Evolutionary conservation across 2,113 vertebrate species (phyloP).

Genomic region (Paracanthobrama guichenoti): DNA sequence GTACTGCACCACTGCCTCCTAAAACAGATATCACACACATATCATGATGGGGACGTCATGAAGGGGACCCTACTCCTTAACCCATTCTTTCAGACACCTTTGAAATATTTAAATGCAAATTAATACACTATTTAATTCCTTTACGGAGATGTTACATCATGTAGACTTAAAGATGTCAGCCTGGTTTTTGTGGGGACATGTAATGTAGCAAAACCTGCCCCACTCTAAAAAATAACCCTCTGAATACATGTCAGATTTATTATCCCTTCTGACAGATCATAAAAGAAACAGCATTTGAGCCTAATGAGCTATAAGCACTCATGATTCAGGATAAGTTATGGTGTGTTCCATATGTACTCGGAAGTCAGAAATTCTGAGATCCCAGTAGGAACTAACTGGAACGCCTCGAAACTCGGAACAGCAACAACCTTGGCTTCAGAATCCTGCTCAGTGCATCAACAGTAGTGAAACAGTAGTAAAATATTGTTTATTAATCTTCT

Average conservation of each 20-base stretch:
- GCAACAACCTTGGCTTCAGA: too few relatives aligned
- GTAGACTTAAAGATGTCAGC: neutral
- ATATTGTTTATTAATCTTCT: too few relatives aligned
- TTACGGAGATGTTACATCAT: neutral
- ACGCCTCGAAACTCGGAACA: too few relatives aligned
- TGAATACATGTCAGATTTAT: neutral
- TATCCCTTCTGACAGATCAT: neutral
- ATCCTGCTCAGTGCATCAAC: too few relatives aligned
- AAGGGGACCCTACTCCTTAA: neutral
- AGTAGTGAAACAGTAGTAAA: too few relatives aligned
- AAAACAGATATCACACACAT: constrained; percentile 14
- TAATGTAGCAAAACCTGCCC: neutral
- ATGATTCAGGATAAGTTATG: neutral
- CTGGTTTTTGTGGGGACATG: neutral
- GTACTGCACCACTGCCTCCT: constrained; percentile 96
- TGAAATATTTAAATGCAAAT: neutral
- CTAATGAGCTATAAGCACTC: neutral
- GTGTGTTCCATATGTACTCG: too few relatives aligned
- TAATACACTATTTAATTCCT: neutral
- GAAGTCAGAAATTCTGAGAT: too few relatives aligned
- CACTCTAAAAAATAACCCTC: neutral
- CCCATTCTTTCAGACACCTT: neutral
- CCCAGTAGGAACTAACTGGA: too few relatives aligned
- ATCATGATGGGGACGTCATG: too few relatives aligned
- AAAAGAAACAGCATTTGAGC: neutral